A percentile compares a stretch with the other conserved stretches of the same genome.
These are phyloP conservation scores for Amphiduros pacificus DNA, from an alignment of 2,888 invertebrate species.

Conservation along the genomic window DNA sequence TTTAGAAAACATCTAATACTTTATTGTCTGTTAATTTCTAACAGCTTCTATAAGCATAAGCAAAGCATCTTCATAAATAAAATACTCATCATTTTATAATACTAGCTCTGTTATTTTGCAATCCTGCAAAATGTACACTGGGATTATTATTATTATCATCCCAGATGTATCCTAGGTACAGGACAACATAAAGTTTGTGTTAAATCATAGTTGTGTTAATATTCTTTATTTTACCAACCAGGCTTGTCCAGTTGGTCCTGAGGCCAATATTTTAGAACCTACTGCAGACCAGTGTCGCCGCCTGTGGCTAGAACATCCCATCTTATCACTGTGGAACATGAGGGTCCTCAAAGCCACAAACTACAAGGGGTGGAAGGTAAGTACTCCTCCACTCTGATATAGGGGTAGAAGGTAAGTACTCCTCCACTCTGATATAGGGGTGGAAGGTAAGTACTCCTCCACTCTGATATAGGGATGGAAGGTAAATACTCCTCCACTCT, in stretches of 20 bases:
- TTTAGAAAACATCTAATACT: not conserved
- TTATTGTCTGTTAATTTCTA: not conserved
- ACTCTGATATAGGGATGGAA: too few relatives aligned
- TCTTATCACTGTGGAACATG: slow-evolving; percentile 87
- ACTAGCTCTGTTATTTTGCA: too few relatives aligned
- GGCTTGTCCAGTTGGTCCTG: slow-evolving; percentile 95
- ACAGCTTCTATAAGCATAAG: too few relatives aligned
- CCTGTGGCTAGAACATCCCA: slow-evolving; percentile 90
- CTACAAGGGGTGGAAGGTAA: slow-evolving; percentile 82
- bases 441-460: too few relatives aligned
- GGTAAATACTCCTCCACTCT: too few relatives aligned
- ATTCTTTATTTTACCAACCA: slow-evolving; percentile 25
- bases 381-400: slow-evolving; percentile 10
- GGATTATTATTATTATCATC: too few relatives aligned
- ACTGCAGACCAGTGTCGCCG: slow-evolving; percentile 84
- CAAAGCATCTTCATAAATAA: too few relatives aligned
- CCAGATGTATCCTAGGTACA: too few relatives aligned
- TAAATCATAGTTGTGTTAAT: not conserved
- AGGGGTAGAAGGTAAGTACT: too few relatives aligned
- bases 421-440: too few relatives aligned
- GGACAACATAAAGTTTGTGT: not conserved
- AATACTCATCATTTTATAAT: too few relatives aligned
- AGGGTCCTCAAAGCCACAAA: slow-evolving; percentile 81
- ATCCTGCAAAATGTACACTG: too few relatives aligned
- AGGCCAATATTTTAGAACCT: slow-evolving; percentile 90